A percentile compares a stretch with the other conserved stretches of the same genome.
Evolutionary conservation across 2,113 vertebrate genomes (phyloP).

Genomic region (Rallus limicola): DNA sequence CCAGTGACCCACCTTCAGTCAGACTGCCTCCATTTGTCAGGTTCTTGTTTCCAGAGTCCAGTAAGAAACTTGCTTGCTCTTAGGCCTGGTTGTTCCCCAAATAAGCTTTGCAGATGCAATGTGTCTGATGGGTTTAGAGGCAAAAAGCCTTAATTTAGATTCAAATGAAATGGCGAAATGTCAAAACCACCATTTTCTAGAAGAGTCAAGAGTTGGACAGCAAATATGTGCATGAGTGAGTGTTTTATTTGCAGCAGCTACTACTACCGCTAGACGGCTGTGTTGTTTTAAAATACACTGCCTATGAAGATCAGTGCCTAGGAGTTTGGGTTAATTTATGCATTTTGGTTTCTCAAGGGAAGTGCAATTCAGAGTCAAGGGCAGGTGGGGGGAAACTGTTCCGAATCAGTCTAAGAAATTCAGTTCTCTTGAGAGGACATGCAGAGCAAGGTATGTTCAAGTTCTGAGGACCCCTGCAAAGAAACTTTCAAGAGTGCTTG

Average conservation of each 20-base stretch:
- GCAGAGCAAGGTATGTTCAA: accelerated
- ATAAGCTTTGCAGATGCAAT: neutral
- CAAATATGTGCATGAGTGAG: neutral
- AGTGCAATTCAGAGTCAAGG: neutral
- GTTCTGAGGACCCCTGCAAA: neutral
- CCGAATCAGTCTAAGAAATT: neutral
- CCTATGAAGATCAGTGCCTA: neutral
- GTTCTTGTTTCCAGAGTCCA: neutral
- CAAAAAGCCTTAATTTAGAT: neutral
- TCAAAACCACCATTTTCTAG: neutral
- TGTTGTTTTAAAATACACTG: conserved; percentile 15
- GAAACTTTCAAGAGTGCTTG: neutral
- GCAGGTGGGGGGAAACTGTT: neutral
- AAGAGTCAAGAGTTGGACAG: neutral
- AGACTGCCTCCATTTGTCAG: neutral
- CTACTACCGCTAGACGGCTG: neutral
- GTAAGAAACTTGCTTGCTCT: neutral
- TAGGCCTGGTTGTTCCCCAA: neutral
- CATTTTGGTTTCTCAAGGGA: conserved; percentile 7
- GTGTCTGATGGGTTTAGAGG: neutral
- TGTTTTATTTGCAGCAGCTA: conserved; percentile 15
- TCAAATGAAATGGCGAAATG: neutral
- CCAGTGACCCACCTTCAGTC: neutral
- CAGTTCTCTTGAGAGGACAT: accelerated
- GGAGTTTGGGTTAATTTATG: neutral